A percentile compares a stretch with the other conserved stretches of the same genome.
Conservation (phyloP, 2,797 vertebrate species). For the Bovichtus diacanthus region DNA sequence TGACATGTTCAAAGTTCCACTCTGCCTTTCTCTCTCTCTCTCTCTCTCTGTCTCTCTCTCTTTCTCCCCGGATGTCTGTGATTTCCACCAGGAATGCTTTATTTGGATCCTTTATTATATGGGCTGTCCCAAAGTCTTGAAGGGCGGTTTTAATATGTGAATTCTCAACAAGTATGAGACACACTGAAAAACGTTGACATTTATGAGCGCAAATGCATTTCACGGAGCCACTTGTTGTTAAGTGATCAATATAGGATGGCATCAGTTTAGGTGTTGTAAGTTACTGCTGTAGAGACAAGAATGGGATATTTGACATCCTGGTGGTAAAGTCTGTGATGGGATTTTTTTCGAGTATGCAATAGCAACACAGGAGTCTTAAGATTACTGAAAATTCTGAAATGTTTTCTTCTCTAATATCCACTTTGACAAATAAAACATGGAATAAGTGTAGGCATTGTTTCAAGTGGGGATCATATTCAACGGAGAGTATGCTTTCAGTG, state of each 20-base stretch:
- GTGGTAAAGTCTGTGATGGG: conserved; percentile 30
- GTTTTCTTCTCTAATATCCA: neutral
- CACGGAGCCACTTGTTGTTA: conserved; percentile 73
- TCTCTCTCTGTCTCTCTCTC: too few species aligned
- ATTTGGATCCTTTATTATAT: conserved; percentile 85
- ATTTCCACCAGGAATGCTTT: conserved; percentile 86
- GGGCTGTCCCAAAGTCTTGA: conserved; percentile 83
- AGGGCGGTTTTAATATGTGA: conserved; percentile 85
- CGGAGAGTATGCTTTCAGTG: neutral
- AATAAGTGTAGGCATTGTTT: neutral
- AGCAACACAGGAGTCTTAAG: neutral
- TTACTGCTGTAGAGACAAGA: conserved; percentile 20
- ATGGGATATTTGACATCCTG: conserved; percentile 37
- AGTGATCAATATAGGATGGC: conserved; percentile 68
- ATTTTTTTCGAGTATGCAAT: conserved; percentile 29
- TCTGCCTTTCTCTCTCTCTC: conserved; percentile 56
- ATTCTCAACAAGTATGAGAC: conserved; percentile 71
- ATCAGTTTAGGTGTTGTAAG: conserved; percentile 38
- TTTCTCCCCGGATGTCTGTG: conserved; percentile 72
- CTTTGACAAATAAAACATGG: neutral
- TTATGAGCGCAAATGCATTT: conserved; percentile 77
- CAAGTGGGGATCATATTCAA: neutral
- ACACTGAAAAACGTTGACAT: conserved; percentile 68
- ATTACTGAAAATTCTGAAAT: neutral
- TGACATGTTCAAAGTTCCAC: conserved; percentile 84